Percentiles rank a stretch among this genome's conserved stretches.
phyloP scores from a whole-genome alignment of 1,140 invertebrate species.

The Brachionus plicatilis region DNA sequence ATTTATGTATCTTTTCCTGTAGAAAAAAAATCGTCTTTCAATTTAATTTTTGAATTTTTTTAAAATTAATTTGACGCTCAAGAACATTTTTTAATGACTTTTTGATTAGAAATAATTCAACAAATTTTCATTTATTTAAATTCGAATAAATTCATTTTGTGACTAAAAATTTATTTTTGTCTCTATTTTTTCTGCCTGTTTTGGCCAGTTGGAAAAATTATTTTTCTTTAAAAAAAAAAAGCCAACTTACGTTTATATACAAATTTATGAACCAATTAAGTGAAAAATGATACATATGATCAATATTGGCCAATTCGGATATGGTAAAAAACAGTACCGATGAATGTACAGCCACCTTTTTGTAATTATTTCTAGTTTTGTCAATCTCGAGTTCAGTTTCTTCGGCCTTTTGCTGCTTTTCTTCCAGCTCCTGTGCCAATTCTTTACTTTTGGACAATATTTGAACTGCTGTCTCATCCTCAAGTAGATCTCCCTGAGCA shows the following conservation, averaged over 20 bases:
- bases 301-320: background rate
- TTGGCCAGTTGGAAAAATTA: background rate
- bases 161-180: too few relatives aligned
- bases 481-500: constrained; percentile 79
- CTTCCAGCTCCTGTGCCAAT: constrained; percentile 59
- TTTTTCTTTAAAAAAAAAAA: background rate
- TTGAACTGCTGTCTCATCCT: constrained; percentile 88
- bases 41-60: too few relatives aligned
- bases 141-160: too few relatives aligned
- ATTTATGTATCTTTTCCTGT: too few relatives aligned
- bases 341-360: constrained; percentile 18
- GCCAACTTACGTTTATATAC: background rate
- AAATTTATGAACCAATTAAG: constrained; percentile 72
- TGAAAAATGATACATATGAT: constrained; percentile 86
- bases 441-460: constrained; percentile 83
- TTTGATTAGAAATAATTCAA: too few relatives aligned
- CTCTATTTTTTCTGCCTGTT: too few relatives aligned
- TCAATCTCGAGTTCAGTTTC: constrained; percentile 73
- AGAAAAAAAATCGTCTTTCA: too few relatives aligned
- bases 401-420: constrained; percentile 67
- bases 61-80: too few relatives aligned
- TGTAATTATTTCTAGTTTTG: constrained; percentile 52
- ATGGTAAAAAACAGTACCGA: constrained; percentile 18
- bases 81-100: too few relatives aligned
- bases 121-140: too few relatives aligned